A percentile compares a stretch with the other conserved stretches of the same genome.
Conservation (phyloP, 2,888 invertebrate genomes). For the Brachylomia viminalis region DNA sequence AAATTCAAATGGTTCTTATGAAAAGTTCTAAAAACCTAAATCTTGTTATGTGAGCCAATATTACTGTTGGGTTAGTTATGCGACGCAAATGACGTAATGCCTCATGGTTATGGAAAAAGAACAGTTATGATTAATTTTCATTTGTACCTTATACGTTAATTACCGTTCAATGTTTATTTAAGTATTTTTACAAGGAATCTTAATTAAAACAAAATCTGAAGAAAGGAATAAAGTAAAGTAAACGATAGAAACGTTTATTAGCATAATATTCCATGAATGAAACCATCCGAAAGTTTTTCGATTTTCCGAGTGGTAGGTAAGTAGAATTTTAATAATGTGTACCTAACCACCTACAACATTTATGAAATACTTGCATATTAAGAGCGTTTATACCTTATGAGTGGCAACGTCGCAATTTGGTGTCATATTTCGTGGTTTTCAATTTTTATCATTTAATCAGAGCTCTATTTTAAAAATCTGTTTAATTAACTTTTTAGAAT, state of each 20-base stretch:
- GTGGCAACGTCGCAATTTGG: no score
- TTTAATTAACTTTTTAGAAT: no score
- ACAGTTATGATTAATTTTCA: background rate
- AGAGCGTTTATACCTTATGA: no score
- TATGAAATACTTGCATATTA: background rate
- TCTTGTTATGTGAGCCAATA: background rate
- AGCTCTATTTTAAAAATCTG: no score
- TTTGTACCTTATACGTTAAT: background rate
- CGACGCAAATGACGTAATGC: no score
- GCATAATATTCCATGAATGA: background rate
- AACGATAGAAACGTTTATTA: background rate
- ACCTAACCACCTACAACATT: background rate
- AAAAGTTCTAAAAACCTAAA: background rate
- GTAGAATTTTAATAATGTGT: background rate
- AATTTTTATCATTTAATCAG: no score
- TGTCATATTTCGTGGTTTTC: no score
- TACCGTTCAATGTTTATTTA: background rate
- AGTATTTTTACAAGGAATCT: background rate
- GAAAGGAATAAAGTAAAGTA: background rate
- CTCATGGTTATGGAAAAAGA: no score
- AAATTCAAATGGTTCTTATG: background rate
- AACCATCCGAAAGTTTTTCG: background rate
- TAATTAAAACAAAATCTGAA: background rate
- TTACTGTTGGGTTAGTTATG: background rate
- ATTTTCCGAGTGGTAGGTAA: background rate